Conservation (phyloP, 2,888 invertebrate genomes). For the Mythimna loreyi region DNA sequence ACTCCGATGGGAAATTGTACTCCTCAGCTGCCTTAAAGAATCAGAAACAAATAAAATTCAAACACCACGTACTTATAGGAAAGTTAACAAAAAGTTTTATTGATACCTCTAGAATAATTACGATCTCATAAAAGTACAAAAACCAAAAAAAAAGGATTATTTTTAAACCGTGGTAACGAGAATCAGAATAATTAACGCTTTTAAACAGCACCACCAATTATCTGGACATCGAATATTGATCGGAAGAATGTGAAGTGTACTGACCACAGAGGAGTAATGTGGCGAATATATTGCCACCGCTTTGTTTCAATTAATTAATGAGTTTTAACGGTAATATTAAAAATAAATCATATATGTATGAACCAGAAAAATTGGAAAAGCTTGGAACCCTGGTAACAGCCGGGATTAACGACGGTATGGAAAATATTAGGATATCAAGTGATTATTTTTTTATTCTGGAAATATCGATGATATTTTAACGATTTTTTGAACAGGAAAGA, state of each 20-base stretch:
- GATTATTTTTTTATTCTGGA: constrained; percentile 43
- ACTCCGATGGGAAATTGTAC: too few relatives aligned
- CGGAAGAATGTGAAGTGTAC: constrained; percentile 32
- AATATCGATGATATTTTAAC: constrained; percentile 14
- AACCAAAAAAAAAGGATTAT: neutral
- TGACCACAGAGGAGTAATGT: constrained; percentile 35
- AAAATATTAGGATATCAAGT: constrained; percentile 29
- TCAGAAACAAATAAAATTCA: too few relatives aligned
- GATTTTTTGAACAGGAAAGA: neutral
- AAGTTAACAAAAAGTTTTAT: too few relatives aligned
- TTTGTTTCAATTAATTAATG: constrained; percentile 47
- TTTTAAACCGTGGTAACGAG: neutral
- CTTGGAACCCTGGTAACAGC: constrained; percentile 35
- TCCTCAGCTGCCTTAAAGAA: too few relatives aligned
- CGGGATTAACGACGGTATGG: constrained; percentile 36
- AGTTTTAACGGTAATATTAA: constrained; percentile 37
- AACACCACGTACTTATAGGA: too few relatives aligned
- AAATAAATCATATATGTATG: constrained; percentile 41
- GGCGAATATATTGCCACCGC: constrained; percentile 32
- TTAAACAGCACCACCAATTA: constrained; percentile 32
- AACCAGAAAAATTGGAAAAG: constrained; percentile 40
- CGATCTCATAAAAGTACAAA: neutral
- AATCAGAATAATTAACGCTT: constrained; percentile 29
- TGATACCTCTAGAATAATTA: too few relatives aligned
- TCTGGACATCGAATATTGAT: constrained; percentile 30